A percentile compares a stretch with the other conserved stretches of the same genome.
Conservation (phyloP, 2,797 vertebrate genomes). For the Hipposideros larvatus region DNA sequence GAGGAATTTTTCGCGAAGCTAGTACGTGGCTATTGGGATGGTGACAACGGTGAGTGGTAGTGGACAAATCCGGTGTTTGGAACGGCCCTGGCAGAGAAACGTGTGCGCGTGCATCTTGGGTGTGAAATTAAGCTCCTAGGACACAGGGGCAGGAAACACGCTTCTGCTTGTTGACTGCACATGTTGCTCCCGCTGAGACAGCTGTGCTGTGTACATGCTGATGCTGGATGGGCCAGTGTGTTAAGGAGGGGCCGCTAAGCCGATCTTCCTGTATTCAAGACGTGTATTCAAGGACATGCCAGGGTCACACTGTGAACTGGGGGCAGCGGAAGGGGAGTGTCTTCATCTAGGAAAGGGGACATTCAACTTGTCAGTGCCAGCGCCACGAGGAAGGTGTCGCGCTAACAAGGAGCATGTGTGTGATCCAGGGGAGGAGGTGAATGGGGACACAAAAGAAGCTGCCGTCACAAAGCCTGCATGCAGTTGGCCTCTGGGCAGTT, state of each 20-base stretch:
- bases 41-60: background rate
- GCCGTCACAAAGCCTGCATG: accelerated
- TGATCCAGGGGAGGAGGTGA: background rate
- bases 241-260: background rate
- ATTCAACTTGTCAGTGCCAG: background rate
- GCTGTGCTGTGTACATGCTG: background rate
- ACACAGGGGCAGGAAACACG: background rate
- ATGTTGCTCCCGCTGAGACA: accelerated
- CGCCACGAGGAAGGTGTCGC: background rate
- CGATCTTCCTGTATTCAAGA: background rate
- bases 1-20: background rate
- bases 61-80: background rate
- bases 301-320: background rate
- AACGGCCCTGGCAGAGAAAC: background rate
- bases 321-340: background rate
- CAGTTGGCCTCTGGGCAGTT: background rate
- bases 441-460: background rate
- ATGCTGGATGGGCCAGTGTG: background rate
- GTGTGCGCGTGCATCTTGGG: background rate
- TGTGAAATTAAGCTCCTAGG: background rate
- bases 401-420: background rate
- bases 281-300: background rate
- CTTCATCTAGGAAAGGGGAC: background rate
- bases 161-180: background rate
- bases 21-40: accelerated